These are phyloP conservation scores for Hydrotaea cyrtoneurina DNA, from an alignment of 2,888 invertebrate species.

Conservation along the genomic window DNA sequence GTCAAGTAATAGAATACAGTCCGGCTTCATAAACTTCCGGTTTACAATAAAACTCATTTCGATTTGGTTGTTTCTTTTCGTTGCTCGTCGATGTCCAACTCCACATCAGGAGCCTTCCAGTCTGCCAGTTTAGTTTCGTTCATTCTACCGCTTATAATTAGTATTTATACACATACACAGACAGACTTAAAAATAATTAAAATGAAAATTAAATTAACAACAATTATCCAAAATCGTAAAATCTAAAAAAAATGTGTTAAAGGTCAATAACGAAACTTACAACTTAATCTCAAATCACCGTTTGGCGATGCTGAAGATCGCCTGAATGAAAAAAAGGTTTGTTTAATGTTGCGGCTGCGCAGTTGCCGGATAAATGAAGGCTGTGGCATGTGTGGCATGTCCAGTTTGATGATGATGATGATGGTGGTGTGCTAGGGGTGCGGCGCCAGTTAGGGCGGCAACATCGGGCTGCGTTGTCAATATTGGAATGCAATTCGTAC, in stretches of 20 bases:
- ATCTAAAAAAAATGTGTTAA: not conserved
- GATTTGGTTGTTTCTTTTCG: no score
- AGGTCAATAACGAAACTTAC: not conserved
- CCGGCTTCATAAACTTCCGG: no score
- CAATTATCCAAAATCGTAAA: not conserved
- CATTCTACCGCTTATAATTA: no score
- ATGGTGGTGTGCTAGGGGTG: conserved; percentile 67
- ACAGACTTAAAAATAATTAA: not conserved
- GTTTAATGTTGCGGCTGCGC: conserved; percentile 65
- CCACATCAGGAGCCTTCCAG: no score
- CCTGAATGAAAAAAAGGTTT: not conserved
- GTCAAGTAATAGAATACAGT: no score
- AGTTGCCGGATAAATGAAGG: conserved; percentile 67
- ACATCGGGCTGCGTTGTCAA: conserved; percentile 71
- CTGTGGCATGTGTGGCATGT: conserved; percentile 68
- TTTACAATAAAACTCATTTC: no score
- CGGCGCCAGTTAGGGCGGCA: conserved; percentile 47
- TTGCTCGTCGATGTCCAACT: no score
- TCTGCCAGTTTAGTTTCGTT: no score
- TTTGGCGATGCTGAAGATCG: not conserved
- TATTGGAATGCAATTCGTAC: conserved; percentile 78
- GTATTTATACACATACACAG: not conserved
- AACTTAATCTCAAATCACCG: not conserved
- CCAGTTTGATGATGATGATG: conserved; percentile 69
- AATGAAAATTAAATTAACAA: not conserved